Conservation (phyloP, 2,888 invertebrate genomes). For the Lordiphosa andalusiaca region DNA sequence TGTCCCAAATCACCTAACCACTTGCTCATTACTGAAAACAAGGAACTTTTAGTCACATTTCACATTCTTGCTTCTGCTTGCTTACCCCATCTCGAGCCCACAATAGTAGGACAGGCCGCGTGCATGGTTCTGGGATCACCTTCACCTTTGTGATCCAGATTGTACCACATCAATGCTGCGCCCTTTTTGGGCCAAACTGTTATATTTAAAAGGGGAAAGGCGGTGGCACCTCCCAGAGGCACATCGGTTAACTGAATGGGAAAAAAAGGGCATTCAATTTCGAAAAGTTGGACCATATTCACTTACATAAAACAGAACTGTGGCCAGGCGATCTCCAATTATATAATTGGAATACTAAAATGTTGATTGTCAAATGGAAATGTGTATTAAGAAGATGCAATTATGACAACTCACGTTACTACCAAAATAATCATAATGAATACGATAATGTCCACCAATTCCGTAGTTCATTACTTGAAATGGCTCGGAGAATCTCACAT, state of each 20-base stretch:
- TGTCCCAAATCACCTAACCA: too few relatives aligned
- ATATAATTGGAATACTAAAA: conserved; percentile 1
- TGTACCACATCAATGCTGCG: conserved; percentile 75
- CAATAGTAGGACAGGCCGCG: too few relatives aligned
- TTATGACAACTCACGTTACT: conserved; percentile 25
- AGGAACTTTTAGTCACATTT: too few relatives aligned
- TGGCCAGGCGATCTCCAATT: conserved; percentile 94
- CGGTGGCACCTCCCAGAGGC: conserved; percentile 95
- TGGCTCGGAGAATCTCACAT: conserved; percentile 42
- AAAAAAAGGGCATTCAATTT: conserved; percentile 4
- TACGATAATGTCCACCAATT: conserved; percentile 57
- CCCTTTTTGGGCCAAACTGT: conserved; percentile 92
- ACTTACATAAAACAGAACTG: conserved; percentile 76
- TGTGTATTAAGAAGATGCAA: too few relatives aligned
- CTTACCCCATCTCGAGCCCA: too few relatives aligned
- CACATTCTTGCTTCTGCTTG: too few relatives aligned
- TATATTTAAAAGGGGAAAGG: background rate
- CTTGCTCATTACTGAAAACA: too few relatives aligned
- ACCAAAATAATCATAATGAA: conserved; percentile 52
- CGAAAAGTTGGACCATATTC: too few relatives aligned
- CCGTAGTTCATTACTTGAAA: conserved; percentile 66
- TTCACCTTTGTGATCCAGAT: conserved; percentile 14
- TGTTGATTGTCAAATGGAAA: background rate
- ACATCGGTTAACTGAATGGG: conserved; percentile 93
- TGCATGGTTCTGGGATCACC: too few relatives aligned